Evolutionary conservation across 2,113 vertebrate genomes (phyloP).

Genomic region (Poeciliopsis turrubarensis): DNA sequence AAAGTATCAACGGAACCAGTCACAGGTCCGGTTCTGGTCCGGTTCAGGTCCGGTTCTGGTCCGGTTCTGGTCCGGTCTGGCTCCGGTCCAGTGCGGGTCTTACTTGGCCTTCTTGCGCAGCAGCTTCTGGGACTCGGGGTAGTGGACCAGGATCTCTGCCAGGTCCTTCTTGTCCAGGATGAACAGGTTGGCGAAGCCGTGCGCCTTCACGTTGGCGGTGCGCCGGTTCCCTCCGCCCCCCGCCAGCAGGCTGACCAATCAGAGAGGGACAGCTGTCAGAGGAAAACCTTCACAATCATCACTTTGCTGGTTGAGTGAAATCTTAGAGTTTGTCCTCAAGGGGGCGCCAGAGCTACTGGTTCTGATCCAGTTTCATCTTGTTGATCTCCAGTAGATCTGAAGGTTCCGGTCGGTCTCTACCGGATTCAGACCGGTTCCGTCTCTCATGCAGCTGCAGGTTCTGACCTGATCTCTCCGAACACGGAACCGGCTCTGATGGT

Average conservation of each 20-base stretch:
- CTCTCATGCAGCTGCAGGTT: no score
- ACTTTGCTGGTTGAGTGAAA: not conserved
- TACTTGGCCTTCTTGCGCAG: constrained; percentile 97
- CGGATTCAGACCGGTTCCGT: no score
- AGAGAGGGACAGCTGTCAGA: constrained; percentile 22
- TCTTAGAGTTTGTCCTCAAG: no score
- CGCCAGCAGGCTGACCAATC: constrained; percentile 86
- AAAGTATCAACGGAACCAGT: no score
- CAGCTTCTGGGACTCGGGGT: constrained; percentile 95
- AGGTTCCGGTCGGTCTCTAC: no score
- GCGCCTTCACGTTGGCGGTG: constrained; percentile 92
- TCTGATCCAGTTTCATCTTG: no score
- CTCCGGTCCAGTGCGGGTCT: not conserved
- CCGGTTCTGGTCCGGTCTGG: no score
- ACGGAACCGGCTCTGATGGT: constrained; percentile 91
- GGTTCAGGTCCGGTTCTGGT: no score
- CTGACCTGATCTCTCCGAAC: constrained; percentile 97
- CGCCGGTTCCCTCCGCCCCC: constrained; percentile 93
- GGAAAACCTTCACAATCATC: not conserved
- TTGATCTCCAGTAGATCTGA: no score
- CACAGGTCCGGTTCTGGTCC: no score
- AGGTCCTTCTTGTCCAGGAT: constrained; percentile 98
- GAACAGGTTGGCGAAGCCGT: constrained; percentile 97
- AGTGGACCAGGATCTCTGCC: constrained; percentile 93
- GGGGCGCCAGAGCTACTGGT: no score